Evolutionary conservation across 2,113 vertebrate species (phyloP).

Genomic region (Stigmatopora nigra): DNA sequence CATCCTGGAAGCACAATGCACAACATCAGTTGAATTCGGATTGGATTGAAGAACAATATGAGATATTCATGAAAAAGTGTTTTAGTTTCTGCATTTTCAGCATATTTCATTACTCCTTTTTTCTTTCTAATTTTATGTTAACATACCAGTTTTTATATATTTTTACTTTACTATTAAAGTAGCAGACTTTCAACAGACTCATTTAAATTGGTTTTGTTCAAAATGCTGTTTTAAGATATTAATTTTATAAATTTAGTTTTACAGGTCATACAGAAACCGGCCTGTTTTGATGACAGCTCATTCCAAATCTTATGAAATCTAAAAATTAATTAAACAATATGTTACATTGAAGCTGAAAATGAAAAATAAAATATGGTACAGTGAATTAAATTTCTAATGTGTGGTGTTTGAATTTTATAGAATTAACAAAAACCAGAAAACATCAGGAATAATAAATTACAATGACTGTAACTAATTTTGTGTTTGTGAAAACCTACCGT

Average conservation of each 20-base stretch:
- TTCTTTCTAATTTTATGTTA: no score
- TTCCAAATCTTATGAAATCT: neutral
- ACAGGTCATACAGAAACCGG: no score
- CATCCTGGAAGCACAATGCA: constrained; percentile 73
- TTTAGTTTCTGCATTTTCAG: neutral
- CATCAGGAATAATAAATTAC: no score
- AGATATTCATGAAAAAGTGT: neutral
- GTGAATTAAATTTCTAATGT: no score
- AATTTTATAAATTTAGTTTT: no score
- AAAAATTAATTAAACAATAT: neutral
- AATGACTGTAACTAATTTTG: constrained; percentile 11
- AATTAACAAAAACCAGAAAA: neutral
- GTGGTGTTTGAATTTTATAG: neutral
- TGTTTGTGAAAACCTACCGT: constrained; percentile 5
- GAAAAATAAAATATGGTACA: no score
- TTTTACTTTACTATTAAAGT: no score
- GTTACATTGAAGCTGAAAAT: neutral
- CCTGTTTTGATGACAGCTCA: neutral
- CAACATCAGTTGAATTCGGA: constrained; percentile 4
- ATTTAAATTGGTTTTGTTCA: no score
- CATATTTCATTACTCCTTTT: neutral
- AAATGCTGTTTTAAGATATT: no score
- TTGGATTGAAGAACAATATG: neutral
- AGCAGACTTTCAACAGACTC: no score
- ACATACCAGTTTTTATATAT: no score